A percentile compares a stretch with the other conserved stretches of the same genome.
Conservation (phyloP, 2,113 vertebrate genomes). For the Rhinolophus ferrumequinum region DNA sequence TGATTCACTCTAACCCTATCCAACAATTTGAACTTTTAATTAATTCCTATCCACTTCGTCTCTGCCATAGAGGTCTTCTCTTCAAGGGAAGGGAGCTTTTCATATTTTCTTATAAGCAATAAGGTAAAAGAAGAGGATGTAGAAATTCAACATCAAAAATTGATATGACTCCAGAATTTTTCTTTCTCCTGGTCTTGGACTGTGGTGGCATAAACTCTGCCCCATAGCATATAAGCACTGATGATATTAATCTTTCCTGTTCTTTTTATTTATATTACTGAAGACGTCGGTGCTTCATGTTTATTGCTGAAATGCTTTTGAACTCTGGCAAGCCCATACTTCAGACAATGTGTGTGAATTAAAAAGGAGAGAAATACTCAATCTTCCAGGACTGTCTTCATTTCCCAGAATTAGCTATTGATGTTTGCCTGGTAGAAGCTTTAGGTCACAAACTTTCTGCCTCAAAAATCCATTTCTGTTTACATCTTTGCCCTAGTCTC, state of each 20-base stretch:
- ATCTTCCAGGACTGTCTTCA: conserved; percentile 27
- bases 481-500: not conserved
- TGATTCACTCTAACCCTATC: not conserved
- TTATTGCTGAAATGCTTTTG: conserved; percentile 28
- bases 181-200: not conserved
- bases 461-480: conserved; percentile 44
- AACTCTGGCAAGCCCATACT: not conserved
- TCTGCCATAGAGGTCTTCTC: not conserved
- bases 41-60: not conserved
- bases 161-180: not conserved
- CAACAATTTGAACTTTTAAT: not conserved
- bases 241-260: not conserved
- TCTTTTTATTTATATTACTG: conserved; percentile 6
- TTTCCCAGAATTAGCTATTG: conserved; percentile 42
- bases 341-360: conserved; percentile 26
- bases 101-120: not conserved
- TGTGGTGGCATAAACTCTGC: not conserved
- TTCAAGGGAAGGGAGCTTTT: not conserved
- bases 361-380: conserved; percentile 28
- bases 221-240: not conserved
- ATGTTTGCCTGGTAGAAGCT: conserved; percentile 9
- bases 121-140: not conserved
- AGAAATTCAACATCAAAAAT: not conserved
- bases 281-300: not conserved
- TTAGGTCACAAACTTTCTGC: conserved; percentile 24